Conservation (phyloP, 2,797 vertebrate species). For the Halcyon leucocephala region DNA sequence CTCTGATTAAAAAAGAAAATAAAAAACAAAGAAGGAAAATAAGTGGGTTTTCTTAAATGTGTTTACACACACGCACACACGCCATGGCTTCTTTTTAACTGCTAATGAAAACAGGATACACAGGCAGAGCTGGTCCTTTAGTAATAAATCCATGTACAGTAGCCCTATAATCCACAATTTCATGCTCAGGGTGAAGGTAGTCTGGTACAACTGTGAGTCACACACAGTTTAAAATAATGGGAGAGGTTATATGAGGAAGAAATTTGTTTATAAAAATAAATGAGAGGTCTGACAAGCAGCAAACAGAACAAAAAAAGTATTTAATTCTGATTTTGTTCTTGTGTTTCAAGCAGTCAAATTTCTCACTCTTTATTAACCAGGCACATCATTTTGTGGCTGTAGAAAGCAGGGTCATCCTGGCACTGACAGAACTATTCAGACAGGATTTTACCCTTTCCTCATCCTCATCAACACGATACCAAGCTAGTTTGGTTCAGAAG, state of each 20-base stretch:
- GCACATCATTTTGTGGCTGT: background rate
- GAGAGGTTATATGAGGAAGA: background rate
- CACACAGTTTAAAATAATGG: background rate
- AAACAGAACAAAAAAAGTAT: background rate
- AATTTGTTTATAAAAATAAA: background rate
- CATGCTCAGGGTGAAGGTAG: background rate
- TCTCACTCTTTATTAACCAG: background rate
- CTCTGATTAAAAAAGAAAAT: conserved; percentile 26
- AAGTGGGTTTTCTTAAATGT: background rate
- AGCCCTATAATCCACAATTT: background rate
- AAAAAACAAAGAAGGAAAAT: conserved; percentile 48
- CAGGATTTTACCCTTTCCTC: background rate
- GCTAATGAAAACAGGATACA: conserved; percentile 3
- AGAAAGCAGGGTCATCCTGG: background rate
- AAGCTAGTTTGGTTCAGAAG: background rate
- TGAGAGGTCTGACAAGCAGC: background rate
- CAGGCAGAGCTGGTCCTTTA: background rate
- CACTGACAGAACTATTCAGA: background rate
- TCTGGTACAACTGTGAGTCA: background rate
- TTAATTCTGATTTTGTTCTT: background rate
- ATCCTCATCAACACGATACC: fast-evolving
- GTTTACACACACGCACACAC: background rate
- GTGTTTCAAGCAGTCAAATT: background rate
- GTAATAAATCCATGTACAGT: background rate
- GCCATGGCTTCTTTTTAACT: background rate